Base-by-base conservation (phyloP, 2,113 vertebrate species). In the Pteronura brasiliensis region DNA sequence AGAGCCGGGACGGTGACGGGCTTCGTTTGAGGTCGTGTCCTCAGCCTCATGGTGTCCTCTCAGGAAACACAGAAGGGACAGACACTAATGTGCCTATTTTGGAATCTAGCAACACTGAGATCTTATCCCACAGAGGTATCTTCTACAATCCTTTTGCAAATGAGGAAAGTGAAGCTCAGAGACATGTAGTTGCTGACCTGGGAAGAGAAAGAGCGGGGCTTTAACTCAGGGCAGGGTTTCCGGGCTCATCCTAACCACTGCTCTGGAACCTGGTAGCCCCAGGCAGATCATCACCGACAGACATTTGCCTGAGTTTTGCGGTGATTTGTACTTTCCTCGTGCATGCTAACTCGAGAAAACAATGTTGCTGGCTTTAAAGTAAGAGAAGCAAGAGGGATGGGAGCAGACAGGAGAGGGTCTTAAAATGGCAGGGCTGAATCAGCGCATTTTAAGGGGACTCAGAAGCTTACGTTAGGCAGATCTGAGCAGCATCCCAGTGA, bases 251-350 rank as follows among this genome's bases (percentile, higher is more conserved):
- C 5, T 47, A 18, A n/a, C 9, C 39, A 20, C 36, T 65, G 31
- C 27, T 3, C 10, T 0, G 4, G 57, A 81, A 61, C 1, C 23
- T 39, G 14, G 14, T 11, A 36, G 83, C 9, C 34, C 42, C 71
- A 47, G 1, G 4, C 31, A 36, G 15, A 52, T 39, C 57, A 21
- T 29, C 49, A n/a, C 0, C 1, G 34, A 63, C 9, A 52, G 91
- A 47, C 47, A 52, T 5, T 13, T 59, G 57, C 77, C n/a, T 2
- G 47, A 65, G 42, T 69, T 61, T 20, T 3, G 0, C 0, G 0
- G 71, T 11, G 89, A 72, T 44, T n/a, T 65, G 36, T n/a, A 36
- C 25, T n/a, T 67, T 81, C 4, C 36, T 9, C 23, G 57, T n/a
- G 59, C 39, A 23, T 3, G 49, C n/a, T 55, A 36, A 93, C n/a